Conservation (phyloP, 2,888 invertebrate genomes). For the Melangyna quadrimaculata region DNA sequence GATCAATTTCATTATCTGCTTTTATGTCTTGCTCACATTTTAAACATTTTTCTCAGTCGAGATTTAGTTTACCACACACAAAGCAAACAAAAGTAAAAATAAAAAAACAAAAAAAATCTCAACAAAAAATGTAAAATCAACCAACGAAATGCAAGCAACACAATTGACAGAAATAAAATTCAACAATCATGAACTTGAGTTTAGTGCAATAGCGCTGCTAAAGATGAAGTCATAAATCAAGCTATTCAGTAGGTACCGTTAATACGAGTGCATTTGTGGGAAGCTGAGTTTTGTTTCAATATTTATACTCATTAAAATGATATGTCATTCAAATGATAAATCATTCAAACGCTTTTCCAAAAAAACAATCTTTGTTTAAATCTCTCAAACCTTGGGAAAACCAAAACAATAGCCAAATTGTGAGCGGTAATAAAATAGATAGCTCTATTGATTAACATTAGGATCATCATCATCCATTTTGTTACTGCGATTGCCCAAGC, state of each 20-base stretch:
- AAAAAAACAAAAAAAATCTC: background rate
- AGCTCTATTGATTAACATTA: no score
- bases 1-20: slow-evolving; percentile 12
- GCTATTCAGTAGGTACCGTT: background rate
- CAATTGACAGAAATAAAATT: background rate
- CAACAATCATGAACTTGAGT: slow-evolving; percentile 15
- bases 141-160: background rate
- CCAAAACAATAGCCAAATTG: no score
- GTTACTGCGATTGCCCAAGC: no score
- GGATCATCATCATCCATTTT: no score
- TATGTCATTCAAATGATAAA: no score
- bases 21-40: background rate
- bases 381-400: no score
- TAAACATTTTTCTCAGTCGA: background rate
- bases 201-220: background rate
- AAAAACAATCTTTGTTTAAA: no score
- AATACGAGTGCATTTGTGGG: background rate
- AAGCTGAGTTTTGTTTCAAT: background rate
- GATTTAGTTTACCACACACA: background rate
- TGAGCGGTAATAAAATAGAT: no score
- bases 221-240: background rate
- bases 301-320: no score
- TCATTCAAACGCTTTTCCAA: no score
- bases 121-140: background rate
- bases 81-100: background rate